Evolutionary conservation across 2,113 vertebrate species (phyloP).

Genomic region (Sinosuthora webbiana): DNA sequence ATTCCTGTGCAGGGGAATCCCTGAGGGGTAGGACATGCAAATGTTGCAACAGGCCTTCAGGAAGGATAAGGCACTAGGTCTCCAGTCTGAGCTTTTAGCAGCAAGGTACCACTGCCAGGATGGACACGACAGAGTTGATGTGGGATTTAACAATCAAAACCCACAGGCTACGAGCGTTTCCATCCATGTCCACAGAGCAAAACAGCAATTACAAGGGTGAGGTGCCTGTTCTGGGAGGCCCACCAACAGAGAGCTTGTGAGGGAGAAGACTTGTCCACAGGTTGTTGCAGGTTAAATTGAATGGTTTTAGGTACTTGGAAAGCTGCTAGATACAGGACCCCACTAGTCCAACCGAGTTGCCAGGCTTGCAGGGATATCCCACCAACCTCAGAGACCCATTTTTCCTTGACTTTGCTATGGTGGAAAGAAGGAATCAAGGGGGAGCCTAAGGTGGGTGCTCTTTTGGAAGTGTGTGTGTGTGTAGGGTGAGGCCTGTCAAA

Average conservation of each 20-base stretch:
- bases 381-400: not conserved
- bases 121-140: not conserved
- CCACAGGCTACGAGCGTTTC: fast-evolving
- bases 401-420: not conserved
- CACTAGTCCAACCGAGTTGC: not conserved
- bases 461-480: not conserved
- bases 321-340: not conserved
- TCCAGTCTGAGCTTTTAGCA: not conserved
- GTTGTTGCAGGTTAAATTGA: not conserved
- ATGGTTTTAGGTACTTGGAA: not conserved
- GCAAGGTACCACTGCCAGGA: not conserved
- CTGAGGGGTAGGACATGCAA: not conserved
- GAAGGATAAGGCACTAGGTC: not conserved
- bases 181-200: not conserved
- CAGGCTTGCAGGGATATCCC: not conserved
- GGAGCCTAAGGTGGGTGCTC: not conserved
- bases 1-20: not conserved
- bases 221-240: not conserved
- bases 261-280: not conserved
- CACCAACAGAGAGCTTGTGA: not conserved
- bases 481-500: not conserved
- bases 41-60: not conserved
- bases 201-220: not conserved
- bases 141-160: not conserved
- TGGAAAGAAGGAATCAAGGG: not conserved